These are phyloP conservation scores for Thamnaconus septentrionalis DNA, from an alignment of 2,113 vertebrate genomes.

Conservation along the genomic window DNA sequence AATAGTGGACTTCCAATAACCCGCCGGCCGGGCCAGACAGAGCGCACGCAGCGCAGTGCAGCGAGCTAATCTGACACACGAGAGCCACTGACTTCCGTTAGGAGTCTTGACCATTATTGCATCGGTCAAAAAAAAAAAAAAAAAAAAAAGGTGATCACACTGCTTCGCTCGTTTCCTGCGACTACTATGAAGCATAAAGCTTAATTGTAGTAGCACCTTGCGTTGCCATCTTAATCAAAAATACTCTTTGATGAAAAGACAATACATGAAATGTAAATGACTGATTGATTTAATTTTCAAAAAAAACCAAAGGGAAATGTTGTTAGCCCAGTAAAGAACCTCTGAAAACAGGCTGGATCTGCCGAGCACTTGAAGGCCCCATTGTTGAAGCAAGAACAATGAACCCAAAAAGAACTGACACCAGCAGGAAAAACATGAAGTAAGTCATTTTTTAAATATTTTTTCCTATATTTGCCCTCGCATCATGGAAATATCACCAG, in stretches of 20 bases:
- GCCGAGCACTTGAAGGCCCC: slow-evolving; percentile 52
- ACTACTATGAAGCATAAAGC: too few relatives aligned
- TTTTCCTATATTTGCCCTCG: slow-evolving; percentile 49
- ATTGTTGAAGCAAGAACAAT: slow-evolving; percentile 73
- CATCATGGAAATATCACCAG: too few relatives aligned
- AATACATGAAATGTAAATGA: too few relatives aligned
- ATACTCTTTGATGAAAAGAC: too few relatives aligned
- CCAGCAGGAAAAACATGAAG: slow-evolving; percentile 54
- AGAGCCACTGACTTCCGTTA: slow-evolving; percentile 39
- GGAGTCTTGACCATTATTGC: slow-evolving; percentile 29
- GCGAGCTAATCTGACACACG: slow-evolving; percentile 58
- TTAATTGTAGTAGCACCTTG: too few relatives aligned
- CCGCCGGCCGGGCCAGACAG: slow-evolving; percentile 34
- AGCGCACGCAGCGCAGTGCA: slow-evolving; percentile 38
- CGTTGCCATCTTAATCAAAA: too few relatives aligned
- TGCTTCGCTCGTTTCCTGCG: background rate
- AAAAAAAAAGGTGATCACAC: slow-evolving; percentile 15
- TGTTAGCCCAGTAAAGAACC: too few relatives aligned
- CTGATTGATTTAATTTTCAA: too few relatives aligned
- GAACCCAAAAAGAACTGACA: slow-evolving; percentile 61
- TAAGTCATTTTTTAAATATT: slow-evolving; percentile 44
- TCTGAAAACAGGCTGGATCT: slow-evolving; percentile 62
- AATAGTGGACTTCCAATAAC: slow-evolving; percentile 59
- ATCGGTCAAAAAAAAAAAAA: slow-evolving; percentile 16
- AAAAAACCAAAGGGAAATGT: too few relatives aligned